These are phyloP conservation scores for Actinia equina DNA, from an alignment of 64 coral and sea anemone species.

Conservation along the genomic window DNA sequence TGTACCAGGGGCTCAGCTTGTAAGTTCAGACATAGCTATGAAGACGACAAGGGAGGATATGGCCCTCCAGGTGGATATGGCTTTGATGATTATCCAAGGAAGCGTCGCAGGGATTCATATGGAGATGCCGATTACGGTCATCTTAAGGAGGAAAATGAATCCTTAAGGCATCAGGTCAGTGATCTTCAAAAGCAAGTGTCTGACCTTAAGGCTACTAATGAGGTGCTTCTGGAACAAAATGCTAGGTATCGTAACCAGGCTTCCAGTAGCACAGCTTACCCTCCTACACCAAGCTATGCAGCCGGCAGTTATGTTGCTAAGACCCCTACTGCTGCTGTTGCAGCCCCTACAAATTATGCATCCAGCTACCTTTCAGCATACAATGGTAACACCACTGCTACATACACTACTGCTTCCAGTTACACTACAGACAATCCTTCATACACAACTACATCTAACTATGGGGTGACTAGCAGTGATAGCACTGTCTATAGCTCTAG, in stretches of 20 bases:
- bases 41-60: conserved; percentile 58
- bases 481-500: conserved; percentile 38
- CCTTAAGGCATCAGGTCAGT: conserved; percentile 64
- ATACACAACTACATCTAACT: conserved; percentile 1
- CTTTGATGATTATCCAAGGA: conserved; percentile 52
- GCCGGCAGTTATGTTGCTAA: conserved; percentile 4
- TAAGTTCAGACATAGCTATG: conserved; percentile 73
- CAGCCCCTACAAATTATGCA: conserved; percentile 30
- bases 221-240: conserved; percentile 96
- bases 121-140: conserved; percentile 63
- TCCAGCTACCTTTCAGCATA: conserved; percentile 13
- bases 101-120: conserved; percentile 74
- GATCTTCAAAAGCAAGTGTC: conserved; percentile 95
- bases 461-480: not conserved
- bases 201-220: conserved; percentile 92
- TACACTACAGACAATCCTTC: conserved; percentile 1
- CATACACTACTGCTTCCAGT: not conserved
- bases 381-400: conserved; percentile 3
- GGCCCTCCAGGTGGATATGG: conserved; percentile 43
- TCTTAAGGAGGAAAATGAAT: conserved; percentile 92
- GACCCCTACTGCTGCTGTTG: conserved; percentile 17
- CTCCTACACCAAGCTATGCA: not conserved
- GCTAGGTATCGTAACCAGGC: conserved; percentile 88
- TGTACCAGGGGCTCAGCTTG: conserved; percentile 76
- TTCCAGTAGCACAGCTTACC: conserved; percentile 4